Base-by-base conservation (phyloP, 1,140 invertebrate species). In the Caenorhabditis briggsae region DNA sequence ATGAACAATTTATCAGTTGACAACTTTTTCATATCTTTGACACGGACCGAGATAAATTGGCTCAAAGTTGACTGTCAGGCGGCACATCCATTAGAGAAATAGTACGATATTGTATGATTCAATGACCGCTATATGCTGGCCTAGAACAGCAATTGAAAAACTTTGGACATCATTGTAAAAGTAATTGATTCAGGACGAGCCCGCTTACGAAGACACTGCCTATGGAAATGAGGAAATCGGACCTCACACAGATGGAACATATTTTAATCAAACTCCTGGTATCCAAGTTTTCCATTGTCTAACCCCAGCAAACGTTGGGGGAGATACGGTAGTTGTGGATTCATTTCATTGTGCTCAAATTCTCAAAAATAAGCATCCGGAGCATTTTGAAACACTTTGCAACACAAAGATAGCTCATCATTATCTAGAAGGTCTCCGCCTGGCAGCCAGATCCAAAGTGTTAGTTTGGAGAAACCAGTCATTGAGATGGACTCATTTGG, bases 251-350 rank as follows among this genome's bases (percentile, higher is more conserved):
- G 95, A 96, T 90, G 95, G 94, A 65, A 95, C 95, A 0, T 96
- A 95, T 89, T 95, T 95, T 82, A 94, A 93, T 78, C 94, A 95
- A 91, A 94, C 95, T n/a, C 94, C 95, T 50, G 95, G 95, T 94
- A 95, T 92, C 61, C 90, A 91, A 93, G 93, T 95, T 9, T 94
- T 96, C 46, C 95, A 95, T 90, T 95, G 95, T 89, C 87, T 95
- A 2, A 92, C 94, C 85, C 94, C 94, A 65, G 94, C 94, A 0
- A 92, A 92, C 48, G 90, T 89, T 1, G 95, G 95, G 0, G 95
- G 95, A 0, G 94, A 95, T 83, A 95, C 94, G 3, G 91, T 95
- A 43, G 92, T 95, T 14, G 94, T 95, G 0, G 95, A 96, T 90
- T 95, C 95, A 0, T 95, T 95, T 90, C 93, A 94, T 85, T 95